phyloP scores from a whole-genome alignment of 53 echinoderm and acorn worm species.

The Holothuria scabra region DNA sequence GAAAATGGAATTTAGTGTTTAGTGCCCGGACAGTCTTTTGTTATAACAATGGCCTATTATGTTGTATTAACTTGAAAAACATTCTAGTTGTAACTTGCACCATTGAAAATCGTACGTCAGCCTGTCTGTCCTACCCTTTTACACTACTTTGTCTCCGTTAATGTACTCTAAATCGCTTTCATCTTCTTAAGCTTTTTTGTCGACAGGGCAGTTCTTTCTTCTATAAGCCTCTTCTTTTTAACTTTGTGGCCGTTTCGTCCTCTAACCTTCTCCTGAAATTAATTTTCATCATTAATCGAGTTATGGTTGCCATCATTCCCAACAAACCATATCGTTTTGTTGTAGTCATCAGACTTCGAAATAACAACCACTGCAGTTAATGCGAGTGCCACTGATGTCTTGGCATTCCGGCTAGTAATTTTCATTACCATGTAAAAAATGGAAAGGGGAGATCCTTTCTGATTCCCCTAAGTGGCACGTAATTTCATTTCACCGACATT shows the following conservation, averaged over 20 bases:
- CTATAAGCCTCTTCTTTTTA: not conserved
- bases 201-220: too few relatives aligned
- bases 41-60: too few relatives aligned
- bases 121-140: too few relatives aligned
- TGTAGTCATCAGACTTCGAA: not conserved
- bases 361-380: conserved; percentile 37
- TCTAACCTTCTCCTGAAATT: conserved; percentile 32
- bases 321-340: too few relatives aligned
- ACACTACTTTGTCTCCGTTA: too few relatives aligned
- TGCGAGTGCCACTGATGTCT: conserved; percentile 14
- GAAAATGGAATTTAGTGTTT: too few relatives aligned
- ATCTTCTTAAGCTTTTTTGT: too few relatives aligned
- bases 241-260: not conserved
- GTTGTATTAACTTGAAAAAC: too few relatives aligned
- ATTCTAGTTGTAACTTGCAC: too few relatives aligned
- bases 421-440: conserved; percentile 48
- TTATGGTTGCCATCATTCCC: conserved; percentile 26
- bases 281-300: conserved; percentile 40
- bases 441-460: conserved; percentile 36
- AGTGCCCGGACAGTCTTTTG: too few relatives aligned
- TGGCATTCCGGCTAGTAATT: conserved; percentile 41
- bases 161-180: too few relatives aligned
- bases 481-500: conserved; percentile 51
- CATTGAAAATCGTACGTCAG: too few relatives aligned
- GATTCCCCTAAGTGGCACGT: conserved; percentile 58